Base-by-base conservation (phyloP, 2,888 invertebrate species). In the Rhogogaster chlorosoma region DNA sequence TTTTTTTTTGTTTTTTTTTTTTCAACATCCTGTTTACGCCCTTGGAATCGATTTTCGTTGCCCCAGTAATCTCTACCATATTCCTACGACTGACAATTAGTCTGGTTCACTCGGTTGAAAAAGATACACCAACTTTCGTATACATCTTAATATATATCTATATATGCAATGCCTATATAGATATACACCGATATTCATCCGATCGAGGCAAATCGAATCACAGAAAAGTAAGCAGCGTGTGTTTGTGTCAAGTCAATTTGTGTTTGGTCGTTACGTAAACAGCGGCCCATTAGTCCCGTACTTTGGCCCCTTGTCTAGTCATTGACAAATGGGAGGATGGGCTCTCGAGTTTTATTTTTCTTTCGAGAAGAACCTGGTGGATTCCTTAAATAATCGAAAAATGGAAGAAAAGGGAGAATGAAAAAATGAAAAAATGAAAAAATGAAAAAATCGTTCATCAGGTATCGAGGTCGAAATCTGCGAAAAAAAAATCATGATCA, bases 161-260 rank as follows among this genome's bases (percentile, higher is more conserved):
- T 12, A 36, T 42, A 10, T 18, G 10, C 18, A 0, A 9, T 32
- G 12, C 12, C n/a, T 26, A 32, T 26, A 32, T 67, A 67, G 29
- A 22, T 73, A 71, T 22, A 36, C 0, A 71, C 22, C 4, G 6
- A n/a, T 36, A 36, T 38, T n/a, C 71, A n/a, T 10, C 9, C 49
- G 49, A 7, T 18, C 26, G 36, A 29, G 77, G 77, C 18, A 77
- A 80, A 80, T 80, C 80, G 38, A 80, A 70, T 83, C 67, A 49
- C 18, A 53, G 82, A 67, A 67, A 83, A 45, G 45, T 29, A 67
- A 67, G 64, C 64, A 82, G 83, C 45, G 49, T 22, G 67, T 64
- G 67, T 67, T 83, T 83, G 83, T 83, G 83, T 83, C 83, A 45
- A 70, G 83, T 83, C 42, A 83, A 83, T 45, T 83, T 83, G 83